phyloP scores from a whole-genome alignment of 2,797 vertebrate genomes.

The Cuculus canorus region DNA sequence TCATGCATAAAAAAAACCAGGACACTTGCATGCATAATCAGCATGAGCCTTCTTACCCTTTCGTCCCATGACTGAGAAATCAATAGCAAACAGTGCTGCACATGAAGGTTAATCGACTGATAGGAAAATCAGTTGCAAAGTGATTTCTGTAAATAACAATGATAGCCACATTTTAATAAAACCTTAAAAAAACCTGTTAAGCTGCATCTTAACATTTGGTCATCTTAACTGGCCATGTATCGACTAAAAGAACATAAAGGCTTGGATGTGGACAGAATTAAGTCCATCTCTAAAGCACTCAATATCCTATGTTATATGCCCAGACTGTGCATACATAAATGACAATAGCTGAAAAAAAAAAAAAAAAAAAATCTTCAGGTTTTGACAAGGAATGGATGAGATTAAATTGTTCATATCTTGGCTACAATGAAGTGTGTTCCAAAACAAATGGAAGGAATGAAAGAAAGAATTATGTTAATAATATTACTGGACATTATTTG shows the following conservation, averaged over 20 bases:
- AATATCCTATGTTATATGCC: background rate
- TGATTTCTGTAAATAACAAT: conserved; percentile 31
- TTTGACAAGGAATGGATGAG: background rate
- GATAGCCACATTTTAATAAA: conserved; percentile 16
- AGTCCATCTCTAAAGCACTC: background rate
- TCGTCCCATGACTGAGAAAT: conserved; percentile 60
- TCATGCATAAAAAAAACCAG: conserved; percentile 28
- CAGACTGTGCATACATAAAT: background rate
- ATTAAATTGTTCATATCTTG: background rate
- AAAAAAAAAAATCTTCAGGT: background rate
- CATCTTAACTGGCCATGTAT: background rate
- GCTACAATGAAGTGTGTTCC: background rate
- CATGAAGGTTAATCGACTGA: conserved; percentile 35
- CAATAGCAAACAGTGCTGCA: conserved; percentile 45
- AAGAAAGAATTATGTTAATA: background rate
- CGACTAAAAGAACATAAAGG: background rate
- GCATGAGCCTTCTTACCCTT: conserved; percentile 63
- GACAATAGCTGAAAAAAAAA: background rate
- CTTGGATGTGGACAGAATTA: background rate
- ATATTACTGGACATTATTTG: background rate
- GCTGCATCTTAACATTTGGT: background rate
- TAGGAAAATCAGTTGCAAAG: conserved; percentile 14
- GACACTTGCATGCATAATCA: conserved; percentile 42
- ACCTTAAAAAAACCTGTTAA: background rate
- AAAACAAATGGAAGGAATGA: background rate